Percentiles rank a stretch among this genome's conserved stretches.
Evolutionary conservation across 2,113 vertebrate species (phyloP).

Genomic region (Prunella fulvescens): DNA sequence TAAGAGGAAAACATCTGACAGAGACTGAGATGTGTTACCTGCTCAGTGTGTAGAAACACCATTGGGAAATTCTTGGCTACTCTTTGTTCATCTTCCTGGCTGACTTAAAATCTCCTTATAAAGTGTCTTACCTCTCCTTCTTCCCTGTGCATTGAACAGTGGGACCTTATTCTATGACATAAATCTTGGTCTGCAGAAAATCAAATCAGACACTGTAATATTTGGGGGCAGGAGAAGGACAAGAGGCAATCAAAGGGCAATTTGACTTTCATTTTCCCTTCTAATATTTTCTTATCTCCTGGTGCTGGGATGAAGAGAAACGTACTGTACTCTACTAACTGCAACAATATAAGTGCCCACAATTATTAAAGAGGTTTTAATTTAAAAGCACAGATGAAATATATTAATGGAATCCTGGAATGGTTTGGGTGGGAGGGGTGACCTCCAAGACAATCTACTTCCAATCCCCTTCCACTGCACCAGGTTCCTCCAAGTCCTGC

Average conservation of each 20-base stretch:
- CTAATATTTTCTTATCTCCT: neutral
- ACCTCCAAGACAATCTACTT: neutral
- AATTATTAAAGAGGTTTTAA: neutral
- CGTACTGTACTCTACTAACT: neutral
- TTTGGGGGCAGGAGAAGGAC: neutral
- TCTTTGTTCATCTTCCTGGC: neutral
- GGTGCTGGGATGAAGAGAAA: neutral
- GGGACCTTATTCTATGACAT: neutral
- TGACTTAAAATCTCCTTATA: neutral
- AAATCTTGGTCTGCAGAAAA: neutral
- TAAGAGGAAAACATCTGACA: neutral
- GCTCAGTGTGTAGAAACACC: neutral
- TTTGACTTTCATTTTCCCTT: neutral
- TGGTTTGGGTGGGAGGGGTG: neutral
- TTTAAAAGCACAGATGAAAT: neutral
- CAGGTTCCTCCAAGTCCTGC: neutral
- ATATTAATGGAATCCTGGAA: neutral
- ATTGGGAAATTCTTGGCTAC: neutral
- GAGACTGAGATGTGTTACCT: neutral
- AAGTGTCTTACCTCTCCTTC: neutral
- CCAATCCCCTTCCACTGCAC: no score
- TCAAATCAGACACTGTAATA: neutral
- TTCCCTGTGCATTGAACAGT: neutral
- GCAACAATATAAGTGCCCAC: accelerated
- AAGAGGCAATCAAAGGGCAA: neutral